Conservation (phyloP, 1,140 invertebrate genomes). For the Drosophila pallidifrons region DNA sequence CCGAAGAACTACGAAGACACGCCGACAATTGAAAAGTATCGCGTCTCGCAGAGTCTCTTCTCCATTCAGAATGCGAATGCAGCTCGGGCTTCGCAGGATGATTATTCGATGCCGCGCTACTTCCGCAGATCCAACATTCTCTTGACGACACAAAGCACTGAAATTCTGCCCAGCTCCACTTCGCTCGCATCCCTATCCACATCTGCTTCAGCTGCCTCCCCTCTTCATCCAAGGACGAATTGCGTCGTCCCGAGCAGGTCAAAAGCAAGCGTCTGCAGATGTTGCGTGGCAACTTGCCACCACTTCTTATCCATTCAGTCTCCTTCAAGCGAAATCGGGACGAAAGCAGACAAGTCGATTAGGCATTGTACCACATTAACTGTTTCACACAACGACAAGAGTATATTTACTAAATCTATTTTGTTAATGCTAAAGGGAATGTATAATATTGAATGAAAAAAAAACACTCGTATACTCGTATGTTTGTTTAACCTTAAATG, state of each 20-base stretch:
- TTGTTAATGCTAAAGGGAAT: background rate
- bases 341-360: slow-evolving; percentile 76
- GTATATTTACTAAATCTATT: background rate
- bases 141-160: slow-evolving; percentile 73
- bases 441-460: background rate
- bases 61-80: slow-evolving; percentile 83
- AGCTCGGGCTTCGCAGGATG: slow-evolving; percentile 63
- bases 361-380: slow-evolving; percentile 12
- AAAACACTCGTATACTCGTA: no score
- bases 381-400: background rate
- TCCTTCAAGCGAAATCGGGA: slow-evolving; percentile 81
- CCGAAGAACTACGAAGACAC: slow-evolving; percentile 85
- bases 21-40: slow-evolving; percentile 84
- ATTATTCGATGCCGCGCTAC: slow-evolving; percentile 84
- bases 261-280: slow-evolving; percentile 82
- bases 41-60: slow-evolving; percentile 80
- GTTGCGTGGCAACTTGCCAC: slow-evolving; percentile 77
- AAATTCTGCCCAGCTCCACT: slow-evolving; percentile 59
- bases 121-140: slow-evolving; percentile 78
- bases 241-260: slow-evolving; percentile 68
- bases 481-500: background rate
- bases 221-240: slow-evolving; percentile 62
- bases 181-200: slow-evolving; percentile 63
- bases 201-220: slow-evolving; percentile 50
- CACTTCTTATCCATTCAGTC: slow-evolving; percentile 80